Conservation (phyloP, 2,888 invertebrate genomes). For the Plebejus melissa region DNA sequence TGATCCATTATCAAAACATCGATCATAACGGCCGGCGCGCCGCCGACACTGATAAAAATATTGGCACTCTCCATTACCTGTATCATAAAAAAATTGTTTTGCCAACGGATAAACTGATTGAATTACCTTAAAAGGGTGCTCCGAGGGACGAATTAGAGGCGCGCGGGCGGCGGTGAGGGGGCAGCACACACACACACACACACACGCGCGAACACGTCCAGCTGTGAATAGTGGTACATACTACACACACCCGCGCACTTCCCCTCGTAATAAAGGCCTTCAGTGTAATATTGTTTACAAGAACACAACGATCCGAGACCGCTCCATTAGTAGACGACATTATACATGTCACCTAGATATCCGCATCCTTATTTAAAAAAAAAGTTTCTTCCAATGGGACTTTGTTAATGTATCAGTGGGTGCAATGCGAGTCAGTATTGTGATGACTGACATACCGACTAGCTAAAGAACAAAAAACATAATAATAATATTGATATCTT, state of each 20-base stretch:
- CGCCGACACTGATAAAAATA: background rate
- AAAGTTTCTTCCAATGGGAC: background rate
- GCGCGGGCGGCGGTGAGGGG: background rate
- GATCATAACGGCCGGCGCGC: background rate
- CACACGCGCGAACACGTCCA: background rate
- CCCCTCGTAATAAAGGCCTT: background rate
- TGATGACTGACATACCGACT: background rate
- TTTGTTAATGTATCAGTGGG: background rate
- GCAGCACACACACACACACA: background rate
- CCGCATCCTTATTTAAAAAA: background rate
- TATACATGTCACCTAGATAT: background rate
- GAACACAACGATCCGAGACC: background rate
- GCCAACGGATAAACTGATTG: conserved; percentile 20
- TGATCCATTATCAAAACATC: background rate
- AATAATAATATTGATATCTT: too few relatives aligned
- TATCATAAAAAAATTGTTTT: conserved; percentile 21
- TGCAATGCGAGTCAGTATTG: background rate
- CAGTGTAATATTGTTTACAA: conserved; percentile 11
- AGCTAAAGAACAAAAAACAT: too few relatives aligned
- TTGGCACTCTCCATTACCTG: conserved; percentile 15
- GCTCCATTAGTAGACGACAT: background rate
- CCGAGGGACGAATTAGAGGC: conserved; percentile 12
- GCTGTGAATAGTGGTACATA: background rate
- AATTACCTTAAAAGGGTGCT: conserved; percentile 25
- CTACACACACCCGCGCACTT: background rate